Conservation (phyloP, 2,113 vertebrate species). For the Amphilophus citrinellus region DNA sequence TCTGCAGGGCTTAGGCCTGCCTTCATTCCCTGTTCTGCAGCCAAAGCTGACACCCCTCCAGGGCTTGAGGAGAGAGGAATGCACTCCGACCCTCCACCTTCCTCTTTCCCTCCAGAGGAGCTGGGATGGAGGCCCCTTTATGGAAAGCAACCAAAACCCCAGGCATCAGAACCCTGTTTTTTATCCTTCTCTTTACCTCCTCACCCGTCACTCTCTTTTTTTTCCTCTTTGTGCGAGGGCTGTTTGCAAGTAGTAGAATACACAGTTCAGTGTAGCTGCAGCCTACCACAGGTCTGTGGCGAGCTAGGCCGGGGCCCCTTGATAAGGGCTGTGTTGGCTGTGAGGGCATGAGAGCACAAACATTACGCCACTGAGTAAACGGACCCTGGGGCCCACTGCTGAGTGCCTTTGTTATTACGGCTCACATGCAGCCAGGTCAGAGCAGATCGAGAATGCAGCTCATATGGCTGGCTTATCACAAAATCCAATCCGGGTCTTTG, state of each 20-base stretch:
- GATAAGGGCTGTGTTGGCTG: constrained; percentile 75
- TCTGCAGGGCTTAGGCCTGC: constrained; percentile 69
- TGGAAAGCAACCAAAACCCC: constrained; percentile 70
- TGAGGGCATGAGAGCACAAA: constrained; percentile 78
- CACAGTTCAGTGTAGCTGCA: constrained; percentile 44
- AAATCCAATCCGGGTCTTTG: constrained; percentile 65
- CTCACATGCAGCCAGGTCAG: constrained; percentile 67
- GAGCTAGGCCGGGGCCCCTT: constrained; percentile 43
- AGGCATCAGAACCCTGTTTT: constrained; percentile 65
- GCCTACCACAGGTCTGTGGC: constrained; percentile 44
- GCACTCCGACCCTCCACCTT: constrained; percentile 63
- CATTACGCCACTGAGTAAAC: constrained; percentile 85
- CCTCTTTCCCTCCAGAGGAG: constrained; percentile 60
- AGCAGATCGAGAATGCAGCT: constrained; percentile 66
- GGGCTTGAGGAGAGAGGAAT: constrained; percentile 72
- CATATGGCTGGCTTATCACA: constrained; percentile 75
- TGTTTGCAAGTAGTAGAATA: constrained; percentile 73
- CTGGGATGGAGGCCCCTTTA: constrained; percentile 65
- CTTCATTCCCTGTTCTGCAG: constrained; percentile 59
- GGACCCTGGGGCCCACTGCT: constrained; percentile 71
- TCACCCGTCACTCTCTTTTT: constrained; percentile 48
- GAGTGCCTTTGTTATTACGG: constrained; percentile 77
- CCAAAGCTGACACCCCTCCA: constrained; percentile 71
- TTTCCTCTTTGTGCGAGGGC: constrained; percentile 55
- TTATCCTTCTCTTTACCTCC: constrained; percentile 50